Base-by-base conservation (phyloP, 1,140 invertebrate species). In the Bombus sibiricus region DNA sequence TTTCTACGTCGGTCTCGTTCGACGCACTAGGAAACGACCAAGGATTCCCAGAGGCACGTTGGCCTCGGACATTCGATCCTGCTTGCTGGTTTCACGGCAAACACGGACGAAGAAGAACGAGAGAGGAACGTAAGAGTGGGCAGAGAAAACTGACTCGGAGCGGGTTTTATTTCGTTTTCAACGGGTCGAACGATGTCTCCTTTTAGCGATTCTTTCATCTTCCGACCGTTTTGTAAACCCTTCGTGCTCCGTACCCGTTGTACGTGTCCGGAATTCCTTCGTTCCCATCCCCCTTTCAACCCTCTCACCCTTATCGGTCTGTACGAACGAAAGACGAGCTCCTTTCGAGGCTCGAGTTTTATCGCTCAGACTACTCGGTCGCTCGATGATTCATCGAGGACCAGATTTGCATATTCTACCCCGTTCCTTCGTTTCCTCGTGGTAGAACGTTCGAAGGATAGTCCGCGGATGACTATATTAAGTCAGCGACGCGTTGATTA, bases 171-270 rank as follows among this genome's bases (percentile, higher is more conserved):
- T 89, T 82, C 75, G 64, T 89, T 83, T 66, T n/a, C 37, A 68
- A 47, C 73, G 41, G 34, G 22, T 39, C 83, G 62, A 43, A 74
- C 86, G 39, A 53, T 43, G 85, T 76, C 77, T 41, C 37, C 47
- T 47, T 39, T 84, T 81, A 81, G 89, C 88, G 85, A 69, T 90
- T 86, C 88, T 84, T 84, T 90, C 88, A 83, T 87, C 88, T 83
- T 47, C 53, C n/a, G 69, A 57, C 53, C 88, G 85, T 87, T 89
- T 87, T 84, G 81, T 87, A 89, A 81, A 85, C 57, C 37, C 18
- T 74, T 78, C 64, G 59, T 47, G 57, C 62, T 34, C 75, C 75
- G 68, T 32, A 18, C 64, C 5, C 22, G 62, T 69, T 37, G 73
- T 85, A 89, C 88, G 88, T 89, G 88, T 78, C 76, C 37, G 66